These are phyloP conservation scores for Ephestia elutella DNA, from an alignment of 1,140 invertebrate species.

Conservation along the genomic window DNA sequence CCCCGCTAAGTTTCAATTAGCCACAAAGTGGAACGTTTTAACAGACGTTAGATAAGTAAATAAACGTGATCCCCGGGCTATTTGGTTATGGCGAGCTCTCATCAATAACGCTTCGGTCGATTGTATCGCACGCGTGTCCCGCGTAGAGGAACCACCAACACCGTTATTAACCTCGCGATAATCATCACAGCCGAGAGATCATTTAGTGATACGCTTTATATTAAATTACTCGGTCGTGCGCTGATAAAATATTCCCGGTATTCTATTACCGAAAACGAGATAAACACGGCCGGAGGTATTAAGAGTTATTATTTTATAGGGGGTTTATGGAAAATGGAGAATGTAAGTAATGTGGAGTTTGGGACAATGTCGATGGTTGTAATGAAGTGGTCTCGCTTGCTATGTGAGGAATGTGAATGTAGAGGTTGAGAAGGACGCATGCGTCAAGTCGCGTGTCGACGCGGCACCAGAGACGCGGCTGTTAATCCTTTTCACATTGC, in stretches of 20 bases:
- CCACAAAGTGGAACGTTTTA: constrained; percentile 47
- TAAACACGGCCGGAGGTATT: constrained; percentile 58
- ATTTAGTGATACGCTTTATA: constrained; percentile 73
- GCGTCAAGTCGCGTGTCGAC: constrained; percentile 55
- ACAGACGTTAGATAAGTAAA: constrained; percentile 60
- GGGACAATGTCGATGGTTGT: background rate
- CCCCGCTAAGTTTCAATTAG: constrained; percentile 54
- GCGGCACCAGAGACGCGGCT: constrained; percentile 32
- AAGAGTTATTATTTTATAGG: constrained; percentile 34
- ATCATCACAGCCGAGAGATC: constrained; percentile 63
- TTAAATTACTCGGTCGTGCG: constrained; percentile 73
- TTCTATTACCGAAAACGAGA: constrained; percentile 70
- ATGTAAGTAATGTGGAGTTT: constrained; percentile 18
- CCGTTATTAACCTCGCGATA: constrained; percentile 69
- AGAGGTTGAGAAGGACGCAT: constrained; percentile 37
- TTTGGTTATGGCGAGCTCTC: constrained; percentile 61
- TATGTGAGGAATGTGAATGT: constrained; percentile 41
- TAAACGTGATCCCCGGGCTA: constrained; percentile 63
- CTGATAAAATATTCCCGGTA: constrained; percentile 68
- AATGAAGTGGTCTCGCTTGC: background rate
- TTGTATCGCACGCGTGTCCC: constrained; percentile 67
- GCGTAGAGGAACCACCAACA: constrained; percentile 59
- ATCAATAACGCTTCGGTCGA: constrained; percentile 70
- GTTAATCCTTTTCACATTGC: constrained; percentile 40
- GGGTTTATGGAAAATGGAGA: constrained; percentile 20